A percentile compares a stretch with the other conserved stretches of the same genome.
These are phyloP conservation scores for Phalanger gymnotis DNA, from an alignment of 2,797 vertebrate species.

Conservation along the genomic window DNA sequence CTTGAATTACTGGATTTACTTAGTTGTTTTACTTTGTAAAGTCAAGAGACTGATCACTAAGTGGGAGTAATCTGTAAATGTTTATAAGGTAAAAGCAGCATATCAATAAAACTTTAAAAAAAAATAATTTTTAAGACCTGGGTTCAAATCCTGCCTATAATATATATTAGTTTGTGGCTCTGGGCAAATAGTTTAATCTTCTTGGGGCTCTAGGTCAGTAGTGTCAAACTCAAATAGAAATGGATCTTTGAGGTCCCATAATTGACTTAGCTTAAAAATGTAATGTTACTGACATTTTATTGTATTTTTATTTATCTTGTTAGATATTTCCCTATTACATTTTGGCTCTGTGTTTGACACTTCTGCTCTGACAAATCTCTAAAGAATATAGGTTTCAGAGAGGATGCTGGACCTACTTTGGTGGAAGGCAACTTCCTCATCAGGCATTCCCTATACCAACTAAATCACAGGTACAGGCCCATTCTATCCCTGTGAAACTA, in stretches of 20 bases:
- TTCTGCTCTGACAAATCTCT: not conserved
- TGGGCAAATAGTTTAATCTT: not conserved
- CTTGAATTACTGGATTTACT: not conserved
- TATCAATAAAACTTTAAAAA: not conserved
- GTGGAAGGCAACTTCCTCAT: not conserved
- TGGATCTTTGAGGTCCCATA: not conserved
- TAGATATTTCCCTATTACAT: not conserved
- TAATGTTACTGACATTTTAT: not conserved
- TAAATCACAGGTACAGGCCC: not conserved
- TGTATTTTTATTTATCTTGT: not conserved
- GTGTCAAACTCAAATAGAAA: not conserved
- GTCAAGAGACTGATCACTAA: not conserved
- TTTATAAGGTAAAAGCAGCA: not conserved
- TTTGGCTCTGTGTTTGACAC: not conserved
- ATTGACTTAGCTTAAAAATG: not conserved
- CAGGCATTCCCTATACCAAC: not conserved
- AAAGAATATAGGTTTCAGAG: not conserved
- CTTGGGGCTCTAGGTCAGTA: not conserved
- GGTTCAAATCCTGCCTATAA: not conserved
- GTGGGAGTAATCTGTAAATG: not conserved
- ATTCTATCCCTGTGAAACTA: not conserved
- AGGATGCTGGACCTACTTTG: not conserved
- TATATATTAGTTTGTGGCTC: not conserved
- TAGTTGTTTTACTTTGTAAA: not conserved
- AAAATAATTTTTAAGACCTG: not conserved